Conservation (phyloP, 1,140 invertebrate genomes). For the Cyclina sinensis region DNA sequence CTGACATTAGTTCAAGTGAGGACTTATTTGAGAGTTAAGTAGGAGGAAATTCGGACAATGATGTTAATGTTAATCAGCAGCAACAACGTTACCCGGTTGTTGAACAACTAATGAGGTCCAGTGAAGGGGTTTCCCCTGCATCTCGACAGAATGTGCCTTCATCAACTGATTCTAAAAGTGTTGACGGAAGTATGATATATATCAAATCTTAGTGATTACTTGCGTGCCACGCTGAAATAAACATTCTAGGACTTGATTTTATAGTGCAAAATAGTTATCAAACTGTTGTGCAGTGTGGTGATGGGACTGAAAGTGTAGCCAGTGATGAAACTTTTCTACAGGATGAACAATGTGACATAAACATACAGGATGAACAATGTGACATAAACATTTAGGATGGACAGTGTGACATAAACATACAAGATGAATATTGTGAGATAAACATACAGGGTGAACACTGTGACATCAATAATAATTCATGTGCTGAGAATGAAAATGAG, state of each 20-base stretch:
- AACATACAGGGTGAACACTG: slow-evolving; percentile 1
- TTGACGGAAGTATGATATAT: neutral
- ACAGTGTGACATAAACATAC: no score
- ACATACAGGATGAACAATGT: no score
- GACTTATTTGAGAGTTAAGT: neutral
- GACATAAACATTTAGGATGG: no score
- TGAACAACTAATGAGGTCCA: neutral
- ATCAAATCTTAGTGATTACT: no score
- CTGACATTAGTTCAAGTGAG: slow-evolving; percentile 6
- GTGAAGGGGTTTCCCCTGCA: neutral
- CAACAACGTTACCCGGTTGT: neutral
- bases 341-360: neutral
- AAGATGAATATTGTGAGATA: no score
- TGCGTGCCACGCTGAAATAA: neutral
- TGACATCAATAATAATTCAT: neutral
- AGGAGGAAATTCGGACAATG: neutral
- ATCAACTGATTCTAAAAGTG: neutral
- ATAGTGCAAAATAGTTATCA: neutral
- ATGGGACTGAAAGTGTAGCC: neutral
- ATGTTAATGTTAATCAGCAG: neutral
- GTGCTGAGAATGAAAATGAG: neutral
- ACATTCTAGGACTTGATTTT: neutral
- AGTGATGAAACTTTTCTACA: slow-evolving; percentile 2
- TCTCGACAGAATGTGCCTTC: neutral
- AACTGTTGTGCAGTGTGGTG: neutral